phyloP scores from a whole-genome alignment of 92 coral and sea anemone species.

The Palythoa grandiflora region DNA sequence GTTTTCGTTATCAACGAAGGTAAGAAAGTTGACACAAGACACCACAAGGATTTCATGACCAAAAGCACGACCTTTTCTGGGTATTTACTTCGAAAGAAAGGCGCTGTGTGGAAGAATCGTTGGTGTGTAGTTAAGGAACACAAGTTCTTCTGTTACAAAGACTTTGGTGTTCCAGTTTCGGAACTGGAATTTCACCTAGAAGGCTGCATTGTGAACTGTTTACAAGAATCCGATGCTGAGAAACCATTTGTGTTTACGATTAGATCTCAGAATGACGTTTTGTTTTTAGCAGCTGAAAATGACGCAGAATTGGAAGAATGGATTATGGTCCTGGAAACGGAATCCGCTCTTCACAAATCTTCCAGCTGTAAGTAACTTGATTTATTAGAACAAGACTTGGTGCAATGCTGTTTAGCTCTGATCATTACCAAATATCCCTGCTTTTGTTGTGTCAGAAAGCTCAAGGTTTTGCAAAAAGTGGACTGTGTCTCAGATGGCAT shows the following conservation, averaged over 20 bases:
- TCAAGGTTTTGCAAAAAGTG: too few relatives aligned
- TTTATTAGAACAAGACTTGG: too few relatives aligned
- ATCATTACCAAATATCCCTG: too few relatives aligned
- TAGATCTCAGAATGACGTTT: conserved; percentile 74
- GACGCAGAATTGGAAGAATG: conserved; percentile 93
- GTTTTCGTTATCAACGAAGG: conserved; percentile 50
- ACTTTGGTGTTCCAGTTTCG: conserved; percentile 75
- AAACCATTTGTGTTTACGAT: conserved; percentile 74
- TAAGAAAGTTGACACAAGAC: conserved; percentile 68
- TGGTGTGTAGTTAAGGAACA: conserved; percentile 94
- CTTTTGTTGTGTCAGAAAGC: too few relatives aligned
- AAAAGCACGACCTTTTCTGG: conserved; percentile 85
- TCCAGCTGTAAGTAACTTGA: conserved; percentile 35
- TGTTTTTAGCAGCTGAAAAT: conserved; percentile 86
- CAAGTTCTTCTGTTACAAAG: conserved; percentile 81
- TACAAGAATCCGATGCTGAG: conserved; percentile 69
- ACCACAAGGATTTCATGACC: conserved; percentile 42
- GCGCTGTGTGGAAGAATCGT: conserved; percentile 83
- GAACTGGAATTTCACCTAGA: conserved; percentile 80
- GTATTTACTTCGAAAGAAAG: conserved; percentile 92
- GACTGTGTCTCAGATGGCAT: too few relatives aligned
- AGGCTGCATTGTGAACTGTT: conserved; percentile 60
- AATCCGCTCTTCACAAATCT: conserved; percentile 48
- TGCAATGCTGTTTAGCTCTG: too few relatives aligned
- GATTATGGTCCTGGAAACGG: conserved; percentile 84